Base-by-base conservation (phyloP, 2,888 invertebrate genomes). In the Sympetrum striolatum region DNA sequence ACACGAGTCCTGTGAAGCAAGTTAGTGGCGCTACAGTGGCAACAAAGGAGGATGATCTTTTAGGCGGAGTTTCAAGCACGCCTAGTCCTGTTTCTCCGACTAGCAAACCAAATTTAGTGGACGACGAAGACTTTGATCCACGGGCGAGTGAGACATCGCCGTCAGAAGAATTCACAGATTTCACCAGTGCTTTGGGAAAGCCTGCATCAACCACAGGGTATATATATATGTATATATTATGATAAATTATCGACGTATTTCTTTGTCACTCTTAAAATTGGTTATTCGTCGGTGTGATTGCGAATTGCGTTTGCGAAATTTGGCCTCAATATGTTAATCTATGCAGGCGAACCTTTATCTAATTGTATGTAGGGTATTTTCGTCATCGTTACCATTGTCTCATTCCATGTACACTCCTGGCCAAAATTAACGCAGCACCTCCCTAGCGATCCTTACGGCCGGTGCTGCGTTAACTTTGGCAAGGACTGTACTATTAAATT, bases 91-190 rank as follows among this genome's bases (percentile, higher is more conserved):
- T 93, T 93, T 48, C 93, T 93, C 91, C 91, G 80, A 92, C 91
- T 31, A 91, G 90, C 37, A 25, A 91, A 14, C 86, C 81, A 60
- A 92, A 92, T 90, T 92, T 93, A 35, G 93, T 94, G 3, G 93
- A 93, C 3, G 95, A 95, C 90, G 95, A 96, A 86, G 96, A 96
- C 92, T 96, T 96, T 90, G 93, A 93, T 92, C 93, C 93, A 44
- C 92, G 93, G 64, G 92, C 92, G 90, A 91, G 90, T 81, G 95
- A 95, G 91, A 92, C 91, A 18, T 90, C 92, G 0, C 48, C 91
- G 10, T 91, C 91, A 81, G 93, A 94, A 73, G 97, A 97, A 91
- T 98, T 98, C 93, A 97, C 97, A 0, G 97, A 97, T 94, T 98
- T 98, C 93, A 94, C 96, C 6, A 95, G 96, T 91, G 97, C 96